Evolutionary conservation across 1,140 invertebrate genomes (phyloP).

Genomic region (Ephestia elutella): DNA sequence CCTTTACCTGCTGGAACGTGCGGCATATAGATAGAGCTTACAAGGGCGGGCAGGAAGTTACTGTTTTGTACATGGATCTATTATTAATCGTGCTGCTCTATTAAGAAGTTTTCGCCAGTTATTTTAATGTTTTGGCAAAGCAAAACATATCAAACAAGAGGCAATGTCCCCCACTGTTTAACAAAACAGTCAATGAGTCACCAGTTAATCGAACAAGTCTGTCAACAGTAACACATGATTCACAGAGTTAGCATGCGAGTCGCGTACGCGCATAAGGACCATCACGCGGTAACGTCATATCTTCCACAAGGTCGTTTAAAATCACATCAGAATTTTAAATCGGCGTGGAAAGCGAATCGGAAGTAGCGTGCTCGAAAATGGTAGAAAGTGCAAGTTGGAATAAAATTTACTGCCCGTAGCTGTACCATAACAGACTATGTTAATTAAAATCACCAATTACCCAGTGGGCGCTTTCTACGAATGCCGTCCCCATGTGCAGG

Average conservation of each 20-base stretch:
- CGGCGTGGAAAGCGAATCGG: conserved; percentile 28
- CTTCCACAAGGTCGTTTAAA: conserved; percentile 22
- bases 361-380: conserved; percentile 35
- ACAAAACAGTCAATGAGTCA: conserved; percentile 10
- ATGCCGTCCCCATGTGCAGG: conserved; percentile 31
- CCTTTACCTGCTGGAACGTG: too few relatives aligned
- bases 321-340: conserved; percentile 28
- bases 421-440: conserved; percentile 35
- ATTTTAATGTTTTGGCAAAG: not conserved
- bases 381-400: conserved; percentile 46
- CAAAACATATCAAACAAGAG: not conserved
- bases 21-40: too few relatives aligned
- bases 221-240: conserved; percentile 15
- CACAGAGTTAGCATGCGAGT: conserved; percentile 16
- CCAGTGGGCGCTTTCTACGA: conserved; percentile 36
- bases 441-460: conserved; percentile 50
- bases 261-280: conserved; percentile 15
- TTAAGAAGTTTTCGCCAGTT: not conserved
- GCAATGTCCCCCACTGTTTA: not conserved
- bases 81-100: too few relatives aligned
- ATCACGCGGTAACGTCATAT: conserved; percentile 2
- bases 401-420: conserved; percentile 36
- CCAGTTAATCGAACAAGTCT: conserved; percentile 13
- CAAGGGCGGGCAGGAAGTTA: too few relatives aligned
- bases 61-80: too few relatives aligned